These are phyloP conservation scores for Andinoacara biseriatus DNA, from an alignment of 2,113 vertebrate species.

Conservation along the genomic window DNA sequence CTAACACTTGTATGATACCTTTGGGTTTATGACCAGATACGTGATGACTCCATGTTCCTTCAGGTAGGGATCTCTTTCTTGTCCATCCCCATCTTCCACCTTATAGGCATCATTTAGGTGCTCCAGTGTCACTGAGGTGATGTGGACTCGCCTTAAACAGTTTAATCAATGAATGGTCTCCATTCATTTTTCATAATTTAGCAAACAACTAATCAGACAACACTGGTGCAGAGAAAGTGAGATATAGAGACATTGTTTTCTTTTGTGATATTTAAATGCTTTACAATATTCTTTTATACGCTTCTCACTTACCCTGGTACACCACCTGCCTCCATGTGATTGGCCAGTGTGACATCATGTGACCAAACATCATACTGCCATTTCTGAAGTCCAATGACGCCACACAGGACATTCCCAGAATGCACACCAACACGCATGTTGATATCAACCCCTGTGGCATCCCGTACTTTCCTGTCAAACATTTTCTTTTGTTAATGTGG, in stretches of 20 bases:
- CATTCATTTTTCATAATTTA: not conserved
- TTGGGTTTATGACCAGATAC: slow-evolving; percentile 96
- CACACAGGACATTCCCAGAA: slow-evolving; percentile 97
- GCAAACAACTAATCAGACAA: not conserved
- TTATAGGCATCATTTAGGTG: slow-evolving; percentile 94
- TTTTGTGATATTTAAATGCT: not conserved
- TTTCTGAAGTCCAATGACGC: slow-evolving; percentile 96
- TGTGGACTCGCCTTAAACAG: slow-evolving; percentile 92
- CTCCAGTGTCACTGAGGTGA: slow-evolving; percentile 93
- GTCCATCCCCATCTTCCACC: slow-evolving; percentile 94
- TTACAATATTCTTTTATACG: not conserved
- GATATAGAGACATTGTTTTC: not conserved
- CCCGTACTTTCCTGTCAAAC: slow-evolving; percentile 89
- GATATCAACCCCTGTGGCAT: slow-evolving; percentile 95
- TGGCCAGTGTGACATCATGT: slow-evolving; percentile 96
- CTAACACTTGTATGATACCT: slow-evolving; percentile 70
- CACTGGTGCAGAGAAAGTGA: not conserved
- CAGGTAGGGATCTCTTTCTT: slow-evolving; percentile 93
- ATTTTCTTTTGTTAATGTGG: not conserved
- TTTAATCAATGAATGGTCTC: not conserved
- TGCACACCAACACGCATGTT: slow-evolving; percentile 98
- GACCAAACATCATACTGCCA: slow-evolving; percentile 99
- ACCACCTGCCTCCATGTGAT: slow-evolving; percentile 98
- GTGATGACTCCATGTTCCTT: slow-evolving; percentile 94
- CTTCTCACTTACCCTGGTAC: slow-evolving; percentile 89